phyloP scores from a whole-genome alignment of 2,797 vertebrate genomes.

The Falco rusticolus region DNA sequence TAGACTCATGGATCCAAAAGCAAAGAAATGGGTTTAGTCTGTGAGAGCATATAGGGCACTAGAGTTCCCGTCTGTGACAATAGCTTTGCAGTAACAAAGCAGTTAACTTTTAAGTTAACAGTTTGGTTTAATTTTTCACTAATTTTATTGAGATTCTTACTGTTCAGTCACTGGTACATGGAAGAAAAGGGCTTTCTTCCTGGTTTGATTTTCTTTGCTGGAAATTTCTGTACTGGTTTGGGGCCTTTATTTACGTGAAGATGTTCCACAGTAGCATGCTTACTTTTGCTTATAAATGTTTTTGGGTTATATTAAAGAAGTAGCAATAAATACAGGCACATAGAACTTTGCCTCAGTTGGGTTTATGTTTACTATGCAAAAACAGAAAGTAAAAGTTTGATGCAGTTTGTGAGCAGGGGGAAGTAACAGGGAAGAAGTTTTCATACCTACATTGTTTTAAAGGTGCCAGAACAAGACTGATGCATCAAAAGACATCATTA shows the following conservation, averaged over 20 bases:
- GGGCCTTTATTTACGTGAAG: not conserved
- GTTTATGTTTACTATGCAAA: not conserved
- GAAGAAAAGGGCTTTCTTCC: not conserved
- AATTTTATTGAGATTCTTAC: not conserved
- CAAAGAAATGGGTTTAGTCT: not conserved
- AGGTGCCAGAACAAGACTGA: not conserved
- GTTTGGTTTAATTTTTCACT: not conserved
- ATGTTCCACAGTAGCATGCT: not conserved
- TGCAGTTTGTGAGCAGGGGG: not conserved
- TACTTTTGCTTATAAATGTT: not conserved
- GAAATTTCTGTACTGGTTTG: not conserved
- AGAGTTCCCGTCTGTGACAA: not conserved
- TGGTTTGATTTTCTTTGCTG: not conserved
- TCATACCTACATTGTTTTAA: not conserved
- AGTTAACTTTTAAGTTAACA: not conserved
- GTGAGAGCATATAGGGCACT: not conserved
- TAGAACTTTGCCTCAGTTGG: not conserved
- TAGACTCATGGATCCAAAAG: not conserved
- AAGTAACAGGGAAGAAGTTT: not conserved
- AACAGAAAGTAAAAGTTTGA: not conserved
- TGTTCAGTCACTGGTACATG: not conserved
- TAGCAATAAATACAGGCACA: not conserved
- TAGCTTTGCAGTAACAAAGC: not conserved
- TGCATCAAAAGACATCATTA: not conserved
- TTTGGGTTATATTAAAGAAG: not conserved